phyloP scores from a whole-genome alignment of 2,797 vertebrate species.

The Aplochiton taeniatus region DNA sequence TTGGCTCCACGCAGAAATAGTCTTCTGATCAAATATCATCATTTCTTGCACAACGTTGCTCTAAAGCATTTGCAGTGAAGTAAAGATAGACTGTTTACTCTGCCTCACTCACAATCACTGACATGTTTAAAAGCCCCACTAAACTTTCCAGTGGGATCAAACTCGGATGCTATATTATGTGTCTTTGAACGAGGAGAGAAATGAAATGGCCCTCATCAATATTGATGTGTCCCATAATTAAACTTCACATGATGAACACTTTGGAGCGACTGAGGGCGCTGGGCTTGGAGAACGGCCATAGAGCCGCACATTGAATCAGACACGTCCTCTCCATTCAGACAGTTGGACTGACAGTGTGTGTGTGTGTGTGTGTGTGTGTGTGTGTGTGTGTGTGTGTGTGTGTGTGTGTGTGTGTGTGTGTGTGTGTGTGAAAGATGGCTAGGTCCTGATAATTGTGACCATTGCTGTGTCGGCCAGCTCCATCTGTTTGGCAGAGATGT shows the following conservation, averaged over 20 bases:
- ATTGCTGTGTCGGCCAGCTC: conserved; percentile 59
- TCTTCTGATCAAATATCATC: too few relatives aligned
- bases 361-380: conserved; percentile 28
- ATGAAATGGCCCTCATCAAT: conserved; percentile 28
- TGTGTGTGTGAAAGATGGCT: conserved; percentile 6
- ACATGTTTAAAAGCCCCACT: too few relatives aligned
- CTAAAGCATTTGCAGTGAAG: too few relatives aligned
- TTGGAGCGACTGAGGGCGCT: conserved; percentile 26
- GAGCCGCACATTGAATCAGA: too few relatives aligned
- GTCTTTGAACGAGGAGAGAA: background rate
- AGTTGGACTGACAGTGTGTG: background rate
- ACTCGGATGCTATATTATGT: too few relatives aligned
- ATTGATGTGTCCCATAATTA: conserved; percentile 31
- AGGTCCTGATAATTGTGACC: conserved; percentile 32
- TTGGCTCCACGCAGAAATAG: too few relatives aligned
- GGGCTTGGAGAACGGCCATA: conserved; percentile 41
- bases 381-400: background rate
- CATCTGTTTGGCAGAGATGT: conserved; percentile 88
- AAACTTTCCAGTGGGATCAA: too few relatives aligned
- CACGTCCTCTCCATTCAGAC: background rate
- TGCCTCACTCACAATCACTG: too few relatives aligned
- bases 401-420: conserved; percentile 31
- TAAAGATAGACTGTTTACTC: too few relatives aligned
- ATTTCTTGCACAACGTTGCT: too few relatives aligned
- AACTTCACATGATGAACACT: conserved; percentile 28